Base-by-base conservation (phyloP, 2,888 invertebrate genomes). In the Leptinotarsa juncta region DNA sequence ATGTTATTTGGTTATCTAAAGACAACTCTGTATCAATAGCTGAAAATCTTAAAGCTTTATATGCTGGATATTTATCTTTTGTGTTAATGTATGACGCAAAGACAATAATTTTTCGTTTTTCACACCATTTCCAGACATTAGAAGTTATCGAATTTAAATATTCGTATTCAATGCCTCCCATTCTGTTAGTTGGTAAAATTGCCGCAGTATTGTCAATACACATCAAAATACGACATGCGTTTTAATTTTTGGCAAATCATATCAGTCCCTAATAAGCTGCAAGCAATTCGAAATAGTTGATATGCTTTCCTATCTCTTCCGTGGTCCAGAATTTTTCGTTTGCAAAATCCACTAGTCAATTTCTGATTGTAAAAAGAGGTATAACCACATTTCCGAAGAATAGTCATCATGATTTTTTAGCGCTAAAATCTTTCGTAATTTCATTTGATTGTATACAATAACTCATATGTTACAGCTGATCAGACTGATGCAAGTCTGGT, bases 231-330 rank as follows among this genome's bases (percentile, higher is more conserved):
- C 62, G 60, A 65, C 65, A 4, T 26, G 26, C 26, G 26, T 26
- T 26, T 26, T 26, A 4, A 26, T 26, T 26, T 26, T 26, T 26
- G 26, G 26, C 4, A 2, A 26, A 26, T 4, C 3, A 26, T 26
- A 0, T 3, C 26, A 26, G 4, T 26, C 4, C 26, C 26, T 26
- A 26, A 26, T 3, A 23, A 23, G 3, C 23, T 23, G 23, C 23
- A 26, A 62, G 42, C 20, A 71, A 50, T 71, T 71, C 71, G 23
- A 71, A 20, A 23, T 60, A 71, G 23, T 65, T 23, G 4, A 48
- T 67, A 18, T 67, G 67, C 49, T 12, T 48, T 23, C 23, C 23
- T 23, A 23, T 23, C 3, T 23, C 23, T 23, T 23, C 23, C 23
- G 23, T 2, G 23, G 23, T 23, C 23, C 23, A 23, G 23, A 23